A percentile compares a stretch with the other conserved stretches of the same genome.
These are phyloP conservation scores for Hormaphis cornu DNA, from an alignment of 1,140 invertebrate genomes.

Conservation along the genomic window DNA sequence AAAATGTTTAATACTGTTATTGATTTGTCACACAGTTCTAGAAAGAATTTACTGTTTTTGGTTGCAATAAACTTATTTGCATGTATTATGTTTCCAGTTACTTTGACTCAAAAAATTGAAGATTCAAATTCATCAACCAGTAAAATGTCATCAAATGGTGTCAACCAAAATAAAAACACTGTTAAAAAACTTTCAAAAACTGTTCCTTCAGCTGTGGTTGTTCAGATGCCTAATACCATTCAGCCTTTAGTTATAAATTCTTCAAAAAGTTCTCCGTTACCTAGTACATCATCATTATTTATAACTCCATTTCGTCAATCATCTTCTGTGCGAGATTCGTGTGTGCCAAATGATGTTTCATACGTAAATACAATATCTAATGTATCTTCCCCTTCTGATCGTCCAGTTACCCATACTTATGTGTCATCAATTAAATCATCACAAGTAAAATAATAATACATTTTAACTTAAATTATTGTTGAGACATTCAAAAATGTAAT, in stretches of 20 bases:
- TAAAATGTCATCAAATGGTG: background rate
- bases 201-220: background rate
- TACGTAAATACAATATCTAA: constrained; percentile 9
- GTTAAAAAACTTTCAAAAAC: background rate
- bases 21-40: too few species aligned
- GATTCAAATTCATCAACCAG: constrained; percentile 3
- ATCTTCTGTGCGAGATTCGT: background rate
- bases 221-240: background rate
- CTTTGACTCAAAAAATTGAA: constrained; percentile 13
- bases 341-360: constrained; percentile 3
- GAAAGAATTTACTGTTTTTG: too few species aligned
- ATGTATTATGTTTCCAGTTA: background rate
- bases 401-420: background rate
- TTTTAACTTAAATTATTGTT: background rate
- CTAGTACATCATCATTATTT: background rate
- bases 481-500: background rate
- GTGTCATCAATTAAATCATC: constrained; percentile 8
- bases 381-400: background rate
- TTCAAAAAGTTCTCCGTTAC: constrained; percentile 4
- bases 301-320: background rate
- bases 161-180: background rate
- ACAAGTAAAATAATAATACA: background rate
- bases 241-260: constrained; percentile 4
- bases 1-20: too few species aligned
- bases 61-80: too few species aligned